phyloP scores from a whole-genome alignment of 1,140 invertebrate genomes.

The Papilio machaon region DNA sequence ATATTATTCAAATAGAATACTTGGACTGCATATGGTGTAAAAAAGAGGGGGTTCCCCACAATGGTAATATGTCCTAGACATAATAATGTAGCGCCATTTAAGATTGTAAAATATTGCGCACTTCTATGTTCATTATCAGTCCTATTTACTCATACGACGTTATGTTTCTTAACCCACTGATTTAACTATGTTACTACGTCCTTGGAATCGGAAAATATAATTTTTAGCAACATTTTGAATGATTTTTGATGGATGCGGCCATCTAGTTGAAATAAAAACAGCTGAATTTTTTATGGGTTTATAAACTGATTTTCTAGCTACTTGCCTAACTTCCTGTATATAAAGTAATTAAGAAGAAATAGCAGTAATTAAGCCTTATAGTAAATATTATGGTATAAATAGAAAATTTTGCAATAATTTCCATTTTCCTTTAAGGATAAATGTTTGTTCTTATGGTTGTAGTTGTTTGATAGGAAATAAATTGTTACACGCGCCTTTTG shows the following conservation, averaged over 20 bases:
- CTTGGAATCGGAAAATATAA: not conserved
- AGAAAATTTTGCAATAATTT: not conserved
- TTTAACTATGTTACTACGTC: not conserved
- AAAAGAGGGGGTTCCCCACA: not conserved
- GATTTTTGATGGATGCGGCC: too few relatives aligned
- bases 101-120: conserved; percentile 1
- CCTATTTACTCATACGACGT: not conserved
- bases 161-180: not conserved
- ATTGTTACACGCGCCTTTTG: not conserved
- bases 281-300: too few relatives aligned
- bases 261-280: too few relatives aligned
- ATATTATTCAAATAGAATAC: conserved; percentile 7
- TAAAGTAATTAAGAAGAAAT: not conserved
- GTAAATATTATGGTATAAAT: not conserved
- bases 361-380: not conserved
- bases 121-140: not conserved
- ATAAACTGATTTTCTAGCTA: too few relatives aligned
- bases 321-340: too few relatives aligned
- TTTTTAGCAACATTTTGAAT: too few relatives aligned
- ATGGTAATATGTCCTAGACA: conserved; percentile 8
- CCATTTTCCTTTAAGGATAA: not conserved
- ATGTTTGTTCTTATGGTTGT: not conserved
- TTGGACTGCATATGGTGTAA: not conserved
- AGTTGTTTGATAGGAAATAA: conserved; percentile 16
- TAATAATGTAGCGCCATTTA: conserved; percentile 4